Evolutionary conservation across 2,113 vertebrate species (phyloP), one percentile per base, ranked within the genome.

Genomic region (Callipepla squamata): DNA sequence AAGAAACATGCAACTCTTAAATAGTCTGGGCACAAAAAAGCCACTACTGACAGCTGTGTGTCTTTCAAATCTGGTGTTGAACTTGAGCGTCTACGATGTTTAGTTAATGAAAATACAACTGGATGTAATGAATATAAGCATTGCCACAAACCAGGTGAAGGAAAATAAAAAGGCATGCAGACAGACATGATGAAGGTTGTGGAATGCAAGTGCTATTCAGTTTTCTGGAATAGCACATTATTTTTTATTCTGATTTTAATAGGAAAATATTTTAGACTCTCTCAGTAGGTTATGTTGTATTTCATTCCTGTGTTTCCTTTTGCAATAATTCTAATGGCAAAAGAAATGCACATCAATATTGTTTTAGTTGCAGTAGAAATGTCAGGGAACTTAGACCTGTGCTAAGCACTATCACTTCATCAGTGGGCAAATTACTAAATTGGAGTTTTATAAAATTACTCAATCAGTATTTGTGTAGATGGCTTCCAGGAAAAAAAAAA

Each of bases 351-450:
- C 93, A 95, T 96, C 96, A 3, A 59, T 93, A 90, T 96, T 97
- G 58, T 96, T 98, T 97, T 95, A 97, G 94, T 96, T 98, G 97
- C 95, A 96, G 87, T 18, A 84, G 67, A 90, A 96, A 95, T 96
- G 84, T 94, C 96, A 96, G 96, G 70, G 70, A 95, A 80, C 90
- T 93, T 89, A 79, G 61, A 96, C 25, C 68, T 96, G 87, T 84
- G 36, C 59, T 85, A 84, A 90, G 94, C 93, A 96, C 94, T 95
- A 92, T 91, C 88, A 75, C 74, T 92, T 96, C 84, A 70, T 95
- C 90, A 97, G 80, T 62, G 83, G 81, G 80, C 77, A 84, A 95
- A 82, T 91, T 87, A 94, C 90, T 95, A 96, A 96, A 87, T 44
- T 8, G 28, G 93, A 93, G 91, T 95, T 94, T 94, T 95, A 95